Evolutionary conservation across 2,888 invertebrate genomes (phyloP).

Genomic region (Nephrotoma flavescens): DNA sequence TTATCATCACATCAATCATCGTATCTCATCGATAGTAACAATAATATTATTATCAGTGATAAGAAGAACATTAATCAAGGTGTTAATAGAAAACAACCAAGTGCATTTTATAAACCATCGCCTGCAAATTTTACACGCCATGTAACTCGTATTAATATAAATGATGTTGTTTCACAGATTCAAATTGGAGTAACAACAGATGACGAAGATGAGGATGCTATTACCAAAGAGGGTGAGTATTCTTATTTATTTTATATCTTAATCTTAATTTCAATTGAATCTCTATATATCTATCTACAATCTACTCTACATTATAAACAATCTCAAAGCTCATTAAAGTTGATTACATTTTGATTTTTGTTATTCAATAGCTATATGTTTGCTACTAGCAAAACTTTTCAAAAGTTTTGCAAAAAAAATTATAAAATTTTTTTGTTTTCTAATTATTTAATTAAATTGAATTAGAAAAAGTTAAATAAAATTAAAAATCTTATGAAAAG

Average conservation of each 20-base stretch:
- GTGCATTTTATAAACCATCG: not conserved
- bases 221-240: constrained; percentile 72
- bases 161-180: constrained; percentile 34
- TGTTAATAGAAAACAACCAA: not conserved
- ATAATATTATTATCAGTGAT: constrained; percentile 14
- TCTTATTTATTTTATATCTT: constrained; percentile 5
- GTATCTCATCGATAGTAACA: constrained; percentile 27
- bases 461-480: not conserved
- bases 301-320: not conserved
- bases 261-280: not conserved
- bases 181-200: constrained; percentile 39
- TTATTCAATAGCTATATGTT: not conserved
- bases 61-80: not conserved
- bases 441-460: constrained; percentile 2
- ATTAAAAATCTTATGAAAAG: not conserved
- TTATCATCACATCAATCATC: not conserved
- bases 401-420: not conserved
- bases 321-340: not conserved
- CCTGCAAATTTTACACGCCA: constrained; percentile 27
- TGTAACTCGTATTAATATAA: constrained; percentile 35
- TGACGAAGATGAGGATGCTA: constrained; percentile 61
- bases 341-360: not conserved
- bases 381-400: not conserved
- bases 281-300: not conserved
- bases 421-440: not conserved